phyloP scores from a whole-genome alignment of 2,797 vertebrate species.

The Liasis olivaceus region DNA sequence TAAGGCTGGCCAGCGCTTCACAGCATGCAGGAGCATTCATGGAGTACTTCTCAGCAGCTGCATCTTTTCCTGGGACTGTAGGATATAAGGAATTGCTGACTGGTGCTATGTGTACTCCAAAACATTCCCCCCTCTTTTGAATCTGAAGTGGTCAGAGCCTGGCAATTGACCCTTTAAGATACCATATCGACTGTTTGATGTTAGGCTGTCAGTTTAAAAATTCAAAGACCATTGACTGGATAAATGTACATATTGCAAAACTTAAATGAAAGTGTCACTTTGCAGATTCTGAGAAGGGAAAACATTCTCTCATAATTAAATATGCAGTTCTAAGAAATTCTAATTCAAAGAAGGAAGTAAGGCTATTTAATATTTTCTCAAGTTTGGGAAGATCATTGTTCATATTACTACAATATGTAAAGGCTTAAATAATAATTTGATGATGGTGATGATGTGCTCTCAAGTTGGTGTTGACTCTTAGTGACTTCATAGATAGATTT shows the following conservation, averaged over 20 bases:
- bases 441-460: not conserved
- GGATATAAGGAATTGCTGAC: not conserved
- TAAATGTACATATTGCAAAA: not conserved
- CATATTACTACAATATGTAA: not conserved
- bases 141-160: not conserved
- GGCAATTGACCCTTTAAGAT: not conserved
- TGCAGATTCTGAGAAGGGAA: not conserved
- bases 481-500: not conserved
- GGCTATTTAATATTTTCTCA: not conserved
- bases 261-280: not conserved
- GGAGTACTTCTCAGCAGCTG: not conserved
- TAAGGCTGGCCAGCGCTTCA: not conserved
- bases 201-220: not conserved
- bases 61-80: not conserved
- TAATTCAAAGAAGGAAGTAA: not conserved
- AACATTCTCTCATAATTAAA: not conserved
- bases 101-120: not conserved
- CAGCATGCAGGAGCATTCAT: not conserved
- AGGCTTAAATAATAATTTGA: not conserved
- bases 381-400: not conserved
- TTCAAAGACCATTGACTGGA: not conserved
- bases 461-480: not conserved
- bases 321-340: not conserved
- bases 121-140: not conserved
- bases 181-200: not conserved